Evolutionary conservation across 2,113 vertebrate genomes (phyloP), one percentile per base, ranked within the genome.

Genomic region (Sardina pilchardus): DNA sequence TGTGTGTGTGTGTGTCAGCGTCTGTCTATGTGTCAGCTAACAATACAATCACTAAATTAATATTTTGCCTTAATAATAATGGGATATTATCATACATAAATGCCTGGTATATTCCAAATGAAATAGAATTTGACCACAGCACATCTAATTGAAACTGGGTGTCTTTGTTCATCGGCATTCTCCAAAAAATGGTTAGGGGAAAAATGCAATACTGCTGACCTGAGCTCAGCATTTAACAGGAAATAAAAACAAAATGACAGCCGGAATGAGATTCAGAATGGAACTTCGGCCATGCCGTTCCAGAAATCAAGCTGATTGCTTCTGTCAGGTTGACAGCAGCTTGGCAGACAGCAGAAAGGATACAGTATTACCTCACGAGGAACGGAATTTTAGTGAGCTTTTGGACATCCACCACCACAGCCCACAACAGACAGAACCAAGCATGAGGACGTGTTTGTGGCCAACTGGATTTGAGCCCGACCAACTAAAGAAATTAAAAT

Each of bases 1-100:
- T 82, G 67, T 63, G 63, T 82, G 47, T 78, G 81, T 84, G 85
- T 59, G 87, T 90, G 87, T 86, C 44, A 42, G 83, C 82, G 47
- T 47, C 50, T 81, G 85, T 89, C 80, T 88, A 83, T 85, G 48
- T 48, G 75, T 81, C 42, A 50, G 44, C 9, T 75, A 82, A 56
- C 26, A 82, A 53, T 50, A 17, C 19, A 59, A 59, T 59, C 53
- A 59, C 53, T 59, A 59, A 24, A 59, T 24, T 21, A 59, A 59
- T 59, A 59, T 83, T 83, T 83, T 45, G 30, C 19, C 24, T 78
- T 43, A 42, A 82, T 89, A 67, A 89, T 44, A 59, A 24, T 5
- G 53, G 53, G 24, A 14, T 34, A 78, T 78, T 39, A 78, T 78
- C 26, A 36, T 78, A 36, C 16, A 78, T 36, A 78, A 4, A 36